Evolutionary conservation across 2,888 invertebrate genomes (phyloP), one percentile per base, ranked within the genome.

Genomic region (Slavum lentiscoides): DNA sequence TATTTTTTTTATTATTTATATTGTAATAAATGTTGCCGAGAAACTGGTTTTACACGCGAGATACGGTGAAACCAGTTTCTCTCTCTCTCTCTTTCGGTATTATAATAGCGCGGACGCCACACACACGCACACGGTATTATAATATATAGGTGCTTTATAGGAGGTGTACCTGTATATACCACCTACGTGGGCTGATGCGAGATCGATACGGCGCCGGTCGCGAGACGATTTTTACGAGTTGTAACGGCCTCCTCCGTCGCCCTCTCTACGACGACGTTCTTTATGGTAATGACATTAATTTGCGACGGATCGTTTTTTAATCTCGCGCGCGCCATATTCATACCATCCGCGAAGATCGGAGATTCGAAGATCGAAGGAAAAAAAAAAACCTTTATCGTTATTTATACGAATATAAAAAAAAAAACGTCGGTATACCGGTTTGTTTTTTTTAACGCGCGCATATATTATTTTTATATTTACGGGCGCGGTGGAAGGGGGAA

Each of bases 1-100:
- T 67, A 72, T 69, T 61, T 68, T 61, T 69, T 70, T 70, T n/a
- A 39, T 39, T 39, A 58, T 11, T 55, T 66, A 67, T 75, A 75
- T 75, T 30, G 64, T 70, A 70, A 70, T 70, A 80, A 80, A 80
- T 53, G 76, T 80, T 53, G 70, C 77, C 8, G 55, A 64, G 69
- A 69, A 77, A 80, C 77, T 72, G 77, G 77, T 80, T 70, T 70
- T 80, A 80, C 77, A 62, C 77, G 62, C n/a, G n/a, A n/a, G n/a
- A 68, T 80, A 69, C 64, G 23, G 23, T 13, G 61, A 17, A 70
- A 80, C 70, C 77, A 37, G 70, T 70, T 70, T 30, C 4, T 30
- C 4, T 30, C 4, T 30, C 30, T 30, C 4, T 30, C n/a, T n/a
- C n/a, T 30, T 4, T 80, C 30, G 17, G 66, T 74, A 30, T 64